Evolutionary conservation across 2,113 vertebrate species (phyloP).

Genomic region (Perccottus glenii): DNA sequence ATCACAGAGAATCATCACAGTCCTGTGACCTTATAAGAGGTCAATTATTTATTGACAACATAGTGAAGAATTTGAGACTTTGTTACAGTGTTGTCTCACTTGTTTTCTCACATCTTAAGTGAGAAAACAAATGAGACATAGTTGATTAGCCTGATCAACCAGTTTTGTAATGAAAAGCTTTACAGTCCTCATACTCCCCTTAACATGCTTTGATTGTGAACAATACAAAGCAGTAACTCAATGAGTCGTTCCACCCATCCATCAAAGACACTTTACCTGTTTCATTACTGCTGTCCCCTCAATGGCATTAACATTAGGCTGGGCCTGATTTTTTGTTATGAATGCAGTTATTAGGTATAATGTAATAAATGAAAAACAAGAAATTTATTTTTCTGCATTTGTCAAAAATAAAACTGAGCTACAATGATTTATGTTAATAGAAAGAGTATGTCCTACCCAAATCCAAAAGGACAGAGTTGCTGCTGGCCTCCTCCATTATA

Average conservation of each 20-base stretch:
- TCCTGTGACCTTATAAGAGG: constrained; percentile 9
- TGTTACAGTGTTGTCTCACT: constrained; percentile 1
- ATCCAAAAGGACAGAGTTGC: constrained; percentile 65
- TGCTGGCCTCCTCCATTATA: constrained; percentile 65
- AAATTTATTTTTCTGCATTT: neutral
- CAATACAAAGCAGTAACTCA: constrained; percentile 66
- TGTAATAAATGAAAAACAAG: constrained; percentile 20
- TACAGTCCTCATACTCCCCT: too few relatives aligned
- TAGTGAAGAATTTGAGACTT: constrained; percentile 25
- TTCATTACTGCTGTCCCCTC: constrained; percentile 51
- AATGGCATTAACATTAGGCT: constrained; percentile 44
- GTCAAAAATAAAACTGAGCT: constrained; percentile 9
- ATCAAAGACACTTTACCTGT: constrained; percentile 53
- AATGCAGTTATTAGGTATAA: neutral
- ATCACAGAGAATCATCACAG: constrained; percentile 28
- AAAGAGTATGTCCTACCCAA: constrained; percentile 50
- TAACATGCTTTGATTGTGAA: constrained; percentile 50
- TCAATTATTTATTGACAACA: constrained; percentile 61
- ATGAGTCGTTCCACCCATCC: constrained; percentile 63
- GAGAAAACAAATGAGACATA: constrained; percentile 6
- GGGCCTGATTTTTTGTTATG: constrained; percentile 12
- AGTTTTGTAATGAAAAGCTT: constrained; percentile 51
- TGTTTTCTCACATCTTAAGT: constrained; percentile 3
- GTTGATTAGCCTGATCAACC: constrained; percentile 41
- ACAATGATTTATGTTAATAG: constrained; percentile 36